A percentile compares a stretch with the other conserved stretches of the same genome.
Conservation (phyloP, 2,888 invertebrate species). For the Metopia argyrocephala region DNA sequence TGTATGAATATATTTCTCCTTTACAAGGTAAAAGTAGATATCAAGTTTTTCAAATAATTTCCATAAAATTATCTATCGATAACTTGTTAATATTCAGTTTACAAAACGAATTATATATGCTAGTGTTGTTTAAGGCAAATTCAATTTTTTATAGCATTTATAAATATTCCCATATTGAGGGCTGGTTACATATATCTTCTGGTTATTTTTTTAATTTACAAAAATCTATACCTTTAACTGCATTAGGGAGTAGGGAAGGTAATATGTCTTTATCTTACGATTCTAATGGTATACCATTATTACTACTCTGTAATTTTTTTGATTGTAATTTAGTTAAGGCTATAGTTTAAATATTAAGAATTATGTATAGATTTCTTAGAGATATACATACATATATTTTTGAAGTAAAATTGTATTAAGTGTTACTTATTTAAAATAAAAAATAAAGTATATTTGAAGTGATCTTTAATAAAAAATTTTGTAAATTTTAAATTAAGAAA, state of each 20-base stretch:
- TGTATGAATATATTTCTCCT: constrained; percentile 63
- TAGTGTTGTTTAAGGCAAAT: constrained; percentile 69
- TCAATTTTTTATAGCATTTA: constrained; percentile 72
- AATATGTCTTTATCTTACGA: neutral
- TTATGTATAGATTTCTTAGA: constrained; percentile 14
- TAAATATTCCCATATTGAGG: constrained; percentile 70
- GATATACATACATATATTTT: too few relatives aligned
- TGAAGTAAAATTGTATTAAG: too few relatives aligned
- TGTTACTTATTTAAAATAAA: too few relatives aligned
- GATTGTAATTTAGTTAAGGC: constrained; percentile 57
- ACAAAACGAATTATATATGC: constrained; percentile 67
- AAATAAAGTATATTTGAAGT: too few relatives aligned
- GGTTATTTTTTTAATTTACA: constrained; percentile 72
- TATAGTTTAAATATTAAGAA: constrained; percentile 31
- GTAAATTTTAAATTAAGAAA: too few relatives aligned
- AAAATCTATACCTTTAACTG: constrained; percentile 69
- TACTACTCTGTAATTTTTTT: constrained; percentile 46
- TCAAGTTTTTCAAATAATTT: constrained; percentile 70
- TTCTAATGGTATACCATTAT: constrained; percentile 39
- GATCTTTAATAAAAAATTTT: too few relatives aligned
- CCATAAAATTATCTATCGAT: constrained; percentile 69
- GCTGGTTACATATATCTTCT: constrained; percentile 72
- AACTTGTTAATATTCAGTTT: constrained; percentile 70
- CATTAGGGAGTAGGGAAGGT: neutral
- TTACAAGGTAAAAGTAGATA: constrained; percentile 51